Evolutionary conservation across 1,140 invertebrate genomes (phyloP).

Genomic region (Brachionus asplanchnoidis): DNA sequence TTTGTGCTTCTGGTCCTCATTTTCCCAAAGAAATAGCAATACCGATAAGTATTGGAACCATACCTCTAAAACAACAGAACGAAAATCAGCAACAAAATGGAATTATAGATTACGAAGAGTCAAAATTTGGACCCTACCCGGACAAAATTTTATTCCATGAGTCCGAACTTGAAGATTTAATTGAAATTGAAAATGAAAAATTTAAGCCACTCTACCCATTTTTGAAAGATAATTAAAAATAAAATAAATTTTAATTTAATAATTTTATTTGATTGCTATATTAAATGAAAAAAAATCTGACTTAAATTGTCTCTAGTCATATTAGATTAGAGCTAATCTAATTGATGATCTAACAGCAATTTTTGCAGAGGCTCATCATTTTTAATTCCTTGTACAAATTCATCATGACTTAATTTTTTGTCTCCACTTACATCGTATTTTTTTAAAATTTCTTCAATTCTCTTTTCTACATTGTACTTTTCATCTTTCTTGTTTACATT

Average conservation of each 20-base stretch:
- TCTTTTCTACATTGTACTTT: constrained; percentile 37
- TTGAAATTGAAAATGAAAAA: not conserved
- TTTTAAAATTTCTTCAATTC: constrained; percentile 29
- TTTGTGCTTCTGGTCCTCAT: not conserved
- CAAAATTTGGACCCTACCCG: not conserved
- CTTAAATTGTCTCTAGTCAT: not conserved
- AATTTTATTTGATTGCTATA: not conserved
- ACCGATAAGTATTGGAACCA: not conserved
- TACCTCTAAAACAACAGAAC: not conserved
- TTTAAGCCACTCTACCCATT: constrained; percentile 5
- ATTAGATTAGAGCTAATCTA: not conserved
- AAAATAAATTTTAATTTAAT: not conserved
- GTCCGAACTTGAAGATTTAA: not conserved
- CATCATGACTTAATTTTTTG: constrained; percentile 33
- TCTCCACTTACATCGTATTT: constrained; percentile 31
- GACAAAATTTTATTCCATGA: not conserved
- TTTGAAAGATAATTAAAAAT: not conserved
- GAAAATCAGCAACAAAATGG: not conserved
- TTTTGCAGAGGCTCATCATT: constrained; percentile 14
- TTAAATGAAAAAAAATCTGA: not conserved
- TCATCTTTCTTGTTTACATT: constrained; percentile 32
- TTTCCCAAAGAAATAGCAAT: not conserved
- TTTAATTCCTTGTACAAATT: constrained; percentile 41
- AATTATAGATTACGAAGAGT: not conserved
- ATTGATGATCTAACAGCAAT: constrained; percentile 22